Conservation (phyloP, 1,140 invertebrate genomes). For the Drosophila eugracilis region DNA sequence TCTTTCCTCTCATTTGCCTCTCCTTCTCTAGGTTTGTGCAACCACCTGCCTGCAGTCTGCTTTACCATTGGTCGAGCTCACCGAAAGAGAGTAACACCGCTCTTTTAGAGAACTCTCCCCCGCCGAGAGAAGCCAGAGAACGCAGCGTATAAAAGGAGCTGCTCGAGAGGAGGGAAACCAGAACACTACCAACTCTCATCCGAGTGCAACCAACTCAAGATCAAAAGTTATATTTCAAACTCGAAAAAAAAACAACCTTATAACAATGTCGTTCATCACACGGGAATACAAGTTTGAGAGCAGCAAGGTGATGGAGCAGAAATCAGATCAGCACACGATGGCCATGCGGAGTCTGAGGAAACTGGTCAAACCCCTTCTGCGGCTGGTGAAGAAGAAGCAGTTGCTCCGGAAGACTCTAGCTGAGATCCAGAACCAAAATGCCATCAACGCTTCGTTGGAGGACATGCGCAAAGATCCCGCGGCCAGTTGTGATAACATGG, state of each 20-base stretch:
- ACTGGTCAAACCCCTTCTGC: conserved; percentile 85
- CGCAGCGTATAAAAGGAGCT: conserved; percentile 62
- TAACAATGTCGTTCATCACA: conserved; percentile 76
- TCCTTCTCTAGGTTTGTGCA: conserved; percentile 27
- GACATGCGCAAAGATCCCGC: conserved; percentile 83
- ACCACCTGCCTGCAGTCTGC: conserved; percentile 69
- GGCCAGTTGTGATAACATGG: conserved; percentile 86
- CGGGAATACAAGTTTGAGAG: conserved; percentile 84
- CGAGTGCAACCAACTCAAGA: conserved; percentile 34
- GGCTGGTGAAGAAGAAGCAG: conserved; percentile 86
- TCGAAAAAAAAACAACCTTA: conserved; percentile 1
- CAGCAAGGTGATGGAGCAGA: conserved; percentile 62
- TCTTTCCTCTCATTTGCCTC: conserved; percentile 11
- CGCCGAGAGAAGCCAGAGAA: conserved; percentile 24
- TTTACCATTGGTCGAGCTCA: conserved; percentile 52
- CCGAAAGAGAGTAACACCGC: conserved; percentile 15
- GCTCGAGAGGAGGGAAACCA: conserved; percentile 36
- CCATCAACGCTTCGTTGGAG: conserved; percentile 85
- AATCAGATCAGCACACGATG: conserved; percentile 78
- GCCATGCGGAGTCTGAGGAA: conserved; percentile 85
- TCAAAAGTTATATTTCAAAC: conserved; percentile 9
- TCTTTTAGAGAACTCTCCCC: conserved; percentile 10
- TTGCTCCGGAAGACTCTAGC: conserved; percentile 84
- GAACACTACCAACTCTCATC: conserved; percentile 52
- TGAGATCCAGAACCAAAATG: conserved; percentile 76